These are phyloP conservation scores for Ormyrus nitidulus DNA, from an alignment of 2,888 invertebrate genomes.

Conservation along the genomic window DNA sequence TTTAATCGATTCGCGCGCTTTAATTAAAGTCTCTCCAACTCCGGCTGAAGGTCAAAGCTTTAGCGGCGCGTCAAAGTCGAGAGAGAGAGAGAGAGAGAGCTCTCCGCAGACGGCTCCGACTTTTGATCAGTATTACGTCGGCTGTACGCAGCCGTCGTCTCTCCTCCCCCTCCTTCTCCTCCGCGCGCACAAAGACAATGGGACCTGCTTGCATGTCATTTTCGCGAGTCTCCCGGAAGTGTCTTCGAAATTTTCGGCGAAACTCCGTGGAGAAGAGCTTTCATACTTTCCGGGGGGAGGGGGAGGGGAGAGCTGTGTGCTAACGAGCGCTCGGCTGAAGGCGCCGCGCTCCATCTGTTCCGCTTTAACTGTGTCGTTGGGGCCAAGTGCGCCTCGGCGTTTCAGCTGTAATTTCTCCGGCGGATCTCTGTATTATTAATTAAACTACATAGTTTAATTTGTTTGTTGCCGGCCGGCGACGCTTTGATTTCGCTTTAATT, in stretches of 20 bases:
- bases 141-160: too few species aligned
- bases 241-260: constrained; percentile 5
- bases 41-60: constrained; percentile 4
- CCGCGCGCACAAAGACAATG: too few species aligned
- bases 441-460: constrained; percentile 34
- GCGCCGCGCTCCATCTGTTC: constrained; percentile 25
- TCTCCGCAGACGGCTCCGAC: not conserved
- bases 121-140: not conserved
- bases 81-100: not conserved
- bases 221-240: not conserved
- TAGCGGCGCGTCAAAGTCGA: not conserved
- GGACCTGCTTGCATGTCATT: too few species aligned
- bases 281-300: constrained; percentile 2
- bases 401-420: constrained; percentile 3
- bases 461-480: constrained; percentile 12
- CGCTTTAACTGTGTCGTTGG: constrained; percentile 1
- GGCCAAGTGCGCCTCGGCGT: not conserved
- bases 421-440: constrained; percentile 36
- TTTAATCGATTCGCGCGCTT: constrained; percentile 26
- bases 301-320: not conserved
- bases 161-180: too few species aligned
- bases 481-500: not conserved
- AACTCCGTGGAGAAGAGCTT: not conserved
- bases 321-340: constrained; percentile 28
- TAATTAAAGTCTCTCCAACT: constrained; percentile 27